Evolutionary conservation across 2,797 vertebrate species (phyloP), one percentile per base, ranked within the genome.

Genomic region (Enteromius treurensis): DNA sequence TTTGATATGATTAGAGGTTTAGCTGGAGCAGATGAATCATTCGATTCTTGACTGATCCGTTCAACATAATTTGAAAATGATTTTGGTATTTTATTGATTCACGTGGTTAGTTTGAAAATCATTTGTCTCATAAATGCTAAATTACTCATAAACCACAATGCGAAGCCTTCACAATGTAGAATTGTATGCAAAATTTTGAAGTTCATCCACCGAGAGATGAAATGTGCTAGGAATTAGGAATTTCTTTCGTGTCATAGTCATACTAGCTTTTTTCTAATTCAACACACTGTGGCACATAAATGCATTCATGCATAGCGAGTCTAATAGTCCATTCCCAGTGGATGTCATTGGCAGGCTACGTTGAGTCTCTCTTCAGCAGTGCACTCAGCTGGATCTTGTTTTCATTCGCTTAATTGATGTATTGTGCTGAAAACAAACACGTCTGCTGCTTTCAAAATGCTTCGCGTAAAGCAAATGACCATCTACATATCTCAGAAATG

Each of bases 291-390:
- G 5, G 45, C 62, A 58, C 32, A 40, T 67, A 40, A 82, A 82
- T 58, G 49, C 45, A 77, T 77, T 77, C 13, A 77, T 4, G 1
- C 81, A 62, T 77, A 60, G 26, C 64, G 32, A 34, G 37, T 80
- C 29, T 75, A 49, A 73, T 21, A 21, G 58, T 74, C 34, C 87
- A 89, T 91, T 91, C 89, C 86, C 87, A 83, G 69, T 86, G 83
- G 87, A 87, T 90, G 79, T 86, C 88, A 90, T 89, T 87, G 87
- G 87, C 81, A 68, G 76, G 82, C 82, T 75, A 32, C 1, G 45
- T 64, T 82, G 89, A 90, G 87, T 85, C 88, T 89, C 86, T 90
- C 67, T 90, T 91, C 84, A 83, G 85, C 73, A 3, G 62, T 76
- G 60, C 60, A 67, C 58, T 68, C 23, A 37, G 76, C 47, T 78